Conservation (phyloP, 2,888 invertebrate species). For the Perdita meconis region DNA sequence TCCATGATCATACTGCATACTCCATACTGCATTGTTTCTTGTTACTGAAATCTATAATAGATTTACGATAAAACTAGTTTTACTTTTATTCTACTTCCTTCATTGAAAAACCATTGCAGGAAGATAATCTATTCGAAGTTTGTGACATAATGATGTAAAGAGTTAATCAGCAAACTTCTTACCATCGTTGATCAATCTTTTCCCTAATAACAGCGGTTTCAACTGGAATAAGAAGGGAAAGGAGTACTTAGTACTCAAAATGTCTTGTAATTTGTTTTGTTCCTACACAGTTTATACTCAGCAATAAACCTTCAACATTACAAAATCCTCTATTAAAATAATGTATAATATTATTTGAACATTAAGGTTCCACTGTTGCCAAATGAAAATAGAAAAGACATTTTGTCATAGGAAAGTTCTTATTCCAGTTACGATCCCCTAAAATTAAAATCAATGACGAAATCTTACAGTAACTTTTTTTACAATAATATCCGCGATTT, state of each 20-base stretch:
- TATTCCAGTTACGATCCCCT: no score
- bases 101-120: slow-evolving; percentile 22
- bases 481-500: no score
- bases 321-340: neutral
- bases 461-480: no score
- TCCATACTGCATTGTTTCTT: no score
- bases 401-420: no score
- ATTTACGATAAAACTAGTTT: neutral
- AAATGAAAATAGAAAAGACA: no score
- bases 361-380: no score
- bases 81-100: slow-evolving; percentile 17
- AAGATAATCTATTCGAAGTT: slow-evolving; percentile 23
- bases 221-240: slow-evolving; percentile 15
- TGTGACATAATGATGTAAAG: slow-evolving; percentile 35
- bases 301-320: neutral
- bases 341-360: no score
- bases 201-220: slow-evolving; percentile 25
- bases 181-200: slow-evolving; percentile 36
- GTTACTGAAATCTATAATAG: no score
- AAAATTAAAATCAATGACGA: no score
- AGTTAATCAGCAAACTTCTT: slow-evolving; percentile 42
- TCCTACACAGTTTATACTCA: neutral
- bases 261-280: slow-evolving; percentile 12
- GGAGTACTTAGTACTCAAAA: neutral
- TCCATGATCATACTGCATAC: no score